These are phyloP conservation scores for Silurus meridionalis DNA, from an alignment of 2,113 vertebrate genomes.

Conservation along the genomic window DNA sequence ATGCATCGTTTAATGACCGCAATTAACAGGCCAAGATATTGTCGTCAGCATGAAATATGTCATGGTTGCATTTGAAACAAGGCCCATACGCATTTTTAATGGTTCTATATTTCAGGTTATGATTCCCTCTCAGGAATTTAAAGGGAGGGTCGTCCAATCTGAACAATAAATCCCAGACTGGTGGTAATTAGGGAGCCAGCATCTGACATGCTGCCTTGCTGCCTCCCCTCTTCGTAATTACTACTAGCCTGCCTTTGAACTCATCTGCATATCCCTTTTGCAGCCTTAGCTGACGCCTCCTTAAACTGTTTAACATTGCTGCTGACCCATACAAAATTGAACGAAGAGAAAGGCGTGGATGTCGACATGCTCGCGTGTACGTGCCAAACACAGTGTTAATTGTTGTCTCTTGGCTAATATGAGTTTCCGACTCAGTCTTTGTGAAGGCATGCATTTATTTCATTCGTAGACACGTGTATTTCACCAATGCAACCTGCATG, in stretches of 20 bases:
- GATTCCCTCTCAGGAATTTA: constrained; percentile 51
- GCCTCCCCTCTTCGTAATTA: constrained; percentile 50
- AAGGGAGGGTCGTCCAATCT: constrained; percentile 46
- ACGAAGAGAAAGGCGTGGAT: constrained; percentile 12
- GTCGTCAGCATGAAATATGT: constrained; percentile 50
- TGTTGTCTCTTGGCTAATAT: background rate
- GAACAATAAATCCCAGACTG: constrained; percentile 52
- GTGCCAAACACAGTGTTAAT: background rate
- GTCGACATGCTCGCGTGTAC: background rate
- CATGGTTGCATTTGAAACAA: constrained; percentile 51
- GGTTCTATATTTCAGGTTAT: constrained; percentile 58
- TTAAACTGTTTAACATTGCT: constrained; percentile 51
- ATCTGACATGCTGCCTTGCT: constrained; percentile 50
- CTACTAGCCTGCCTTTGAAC: constrained; percentile 53
- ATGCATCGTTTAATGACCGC: constrained; percentile 48
- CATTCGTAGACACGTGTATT: background rate
- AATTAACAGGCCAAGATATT: constrained; percentile 41
- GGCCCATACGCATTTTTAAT: constrained; percentile 61
- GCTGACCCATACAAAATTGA: constrained; percentile 44
- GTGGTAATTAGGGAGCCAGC: constrained; percentile 51
- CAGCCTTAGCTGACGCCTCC: constrained; percentile 47
- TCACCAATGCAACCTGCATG: background rate
- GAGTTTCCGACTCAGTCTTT: background rate
- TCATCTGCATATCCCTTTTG: constrained; percentile 54
- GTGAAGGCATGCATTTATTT: background rate